Evolutionary conservation across 2,888 invertebrate genomes (phyloP).

Genomic region (Archaeoteleia sp.): DNA sequence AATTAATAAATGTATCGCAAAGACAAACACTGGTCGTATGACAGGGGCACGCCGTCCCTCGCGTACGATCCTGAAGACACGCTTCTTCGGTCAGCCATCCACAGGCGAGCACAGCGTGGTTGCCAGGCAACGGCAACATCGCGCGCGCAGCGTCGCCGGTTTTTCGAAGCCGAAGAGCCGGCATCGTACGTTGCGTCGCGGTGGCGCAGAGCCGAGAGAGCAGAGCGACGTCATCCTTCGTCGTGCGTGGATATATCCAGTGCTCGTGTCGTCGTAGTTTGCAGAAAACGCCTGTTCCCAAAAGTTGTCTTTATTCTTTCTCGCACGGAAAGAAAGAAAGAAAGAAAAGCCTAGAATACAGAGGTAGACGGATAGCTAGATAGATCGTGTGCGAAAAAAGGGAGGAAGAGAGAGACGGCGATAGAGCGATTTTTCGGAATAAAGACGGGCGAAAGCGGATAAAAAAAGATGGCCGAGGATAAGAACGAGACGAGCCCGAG

Average conservation of each 20-base stretch:
- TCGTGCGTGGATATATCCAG: conserved; percentile 57
- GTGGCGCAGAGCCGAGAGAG: conserved; percentile 56
- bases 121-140: conserved; percentile 65
- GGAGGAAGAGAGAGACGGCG: conserved; percentile 5
- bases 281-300: too few species aligned
- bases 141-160: conserved; percentile 63
- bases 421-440: conserved; percentile 25
- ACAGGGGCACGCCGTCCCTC: too few species aligned
- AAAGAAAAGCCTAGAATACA: too few species aligned
- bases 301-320: too few species aligned
- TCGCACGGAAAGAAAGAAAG: too few species aligned
- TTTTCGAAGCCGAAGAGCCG: conserved; percentile 40
- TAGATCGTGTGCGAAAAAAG: too few species aligned
- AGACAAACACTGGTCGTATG: too few species aligned
- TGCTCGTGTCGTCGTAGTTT: conserved; percentile 10
- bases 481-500: conserved; percentile 71
- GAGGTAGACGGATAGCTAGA: too few species aligned
- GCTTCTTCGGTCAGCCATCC: conserved; percentile 13
- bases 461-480: conserved; percentile 70
- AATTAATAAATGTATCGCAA: too few species aligned
- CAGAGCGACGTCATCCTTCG: conserved; percentile 66
- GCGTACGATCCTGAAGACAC: conserved; percentile 11
- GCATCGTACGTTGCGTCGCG: not conserved
- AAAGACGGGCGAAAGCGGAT: conserved; percentile 15
- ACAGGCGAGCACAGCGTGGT: conserved; percentile 56